Base-by-base conservation (phyloP, 2,888 invertebrate species). In the Nemurella pictetii region DNA sequence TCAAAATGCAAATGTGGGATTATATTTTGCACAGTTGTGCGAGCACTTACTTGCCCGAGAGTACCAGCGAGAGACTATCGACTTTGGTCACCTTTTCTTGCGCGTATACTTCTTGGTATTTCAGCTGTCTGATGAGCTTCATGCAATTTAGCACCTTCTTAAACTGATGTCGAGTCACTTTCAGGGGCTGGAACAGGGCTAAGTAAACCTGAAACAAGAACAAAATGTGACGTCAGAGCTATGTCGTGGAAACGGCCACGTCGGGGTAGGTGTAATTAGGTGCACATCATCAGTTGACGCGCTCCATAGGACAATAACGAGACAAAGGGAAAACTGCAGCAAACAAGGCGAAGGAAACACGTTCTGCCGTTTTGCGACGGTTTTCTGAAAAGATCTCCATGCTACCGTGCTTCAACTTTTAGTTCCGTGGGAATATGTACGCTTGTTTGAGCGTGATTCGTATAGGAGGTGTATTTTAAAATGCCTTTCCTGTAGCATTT, bases 1-100 rank as follows among this genome's bases (percentile, higher is more conserved):
- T n/a, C n/a, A 55, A 20, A 12, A 55, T 55, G 55, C 55, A 55
- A 55, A 55, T 55, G 55, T 55, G 55, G 55, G 55, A 55, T 55
- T 55, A 55, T 55, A n/a, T n/a, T n/a, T 15, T 55, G 55, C 15
- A 55, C 55, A 55, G 20, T 55, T 20, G 26, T 28, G 28, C 20
- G 30, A 30, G 5, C 28, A 94, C 95, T 94, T 90, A 97, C 97
- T 96, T 96, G 91, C 97, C 97, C 87, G 95, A 94, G 86, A 97
- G 92, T 88, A 97, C 95, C 88, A 97, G 92, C 78, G 97, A 96
- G 86, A 97, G 93, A 88, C 95, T 95, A 91, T 97, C 96, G 84
- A 97, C 96, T 91, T 96, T 95, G 87, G 96, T 96, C 89, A 95
- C 94, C 91, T 96, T 96, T 91, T 97, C 97, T 90, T 96, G 94